Conservation (phyloP, 2,797 vertebrate genomes). For the Syndactyla subalaris region DNA sequence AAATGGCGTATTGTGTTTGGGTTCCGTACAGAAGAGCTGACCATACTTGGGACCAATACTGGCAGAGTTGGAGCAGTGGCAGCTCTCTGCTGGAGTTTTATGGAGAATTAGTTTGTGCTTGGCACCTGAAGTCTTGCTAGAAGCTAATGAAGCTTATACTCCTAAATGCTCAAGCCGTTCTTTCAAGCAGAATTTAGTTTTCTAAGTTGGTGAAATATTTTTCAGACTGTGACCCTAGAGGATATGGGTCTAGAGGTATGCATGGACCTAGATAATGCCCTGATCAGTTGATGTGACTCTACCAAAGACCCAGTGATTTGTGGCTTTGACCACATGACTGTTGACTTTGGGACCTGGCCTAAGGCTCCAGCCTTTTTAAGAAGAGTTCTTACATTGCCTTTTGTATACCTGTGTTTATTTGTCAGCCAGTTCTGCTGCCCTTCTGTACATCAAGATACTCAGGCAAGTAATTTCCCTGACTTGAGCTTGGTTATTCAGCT, state of each 20-base stretch:
- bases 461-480: not conserved
- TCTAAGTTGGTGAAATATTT: not conserved
- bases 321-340: not conserved
- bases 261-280: not conserved
- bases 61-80: not conserved
- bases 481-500: not conserved
- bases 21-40: not conserved
- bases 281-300: not conserved
- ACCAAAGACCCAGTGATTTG: not conserved
- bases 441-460: rapidly evolving
- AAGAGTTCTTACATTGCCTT: not conserved
- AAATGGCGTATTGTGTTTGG: rapidly evolving
- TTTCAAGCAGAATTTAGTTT: not conserved
- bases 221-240: not conserved
- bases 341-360: not conserved
- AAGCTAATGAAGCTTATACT: not conserved
- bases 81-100: not conserved
- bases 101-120: not conserved
- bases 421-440: not conserved
- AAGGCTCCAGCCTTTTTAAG: not conserved
- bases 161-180: not conserved
- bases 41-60: not conserved
- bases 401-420: not conserved
- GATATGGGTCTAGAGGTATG: not conserved
- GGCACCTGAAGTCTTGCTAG: not conserved